phyloP scores from a whole-genome alignment of 1,140 invertebrate species.

The Lasaia peninsularis region DNA sequence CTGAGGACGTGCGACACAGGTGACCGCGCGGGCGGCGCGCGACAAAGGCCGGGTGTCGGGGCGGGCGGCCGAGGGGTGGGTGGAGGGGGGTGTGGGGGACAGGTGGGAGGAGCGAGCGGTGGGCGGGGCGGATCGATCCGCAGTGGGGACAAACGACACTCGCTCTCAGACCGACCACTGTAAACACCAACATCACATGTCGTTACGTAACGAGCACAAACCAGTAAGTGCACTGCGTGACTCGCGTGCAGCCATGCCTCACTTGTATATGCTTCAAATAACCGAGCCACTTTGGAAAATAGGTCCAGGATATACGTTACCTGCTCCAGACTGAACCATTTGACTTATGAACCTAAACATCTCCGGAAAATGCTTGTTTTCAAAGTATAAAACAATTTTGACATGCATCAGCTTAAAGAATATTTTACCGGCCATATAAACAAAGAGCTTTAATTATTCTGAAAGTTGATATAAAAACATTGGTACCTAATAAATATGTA shows the following conservation, averaged over 20 bases:
- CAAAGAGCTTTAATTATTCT: too few relatives aligned
- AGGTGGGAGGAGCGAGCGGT: conserved; percentile 65
- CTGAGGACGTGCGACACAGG: conserved; percentile 75
- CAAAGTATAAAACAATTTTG: neutral
- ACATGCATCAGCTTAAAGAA: too few relatives aligned
- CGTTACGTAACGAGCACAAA: conserved; percentile 55
- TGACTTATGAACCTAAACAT: neutral
- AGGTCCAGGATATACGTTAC: neutral
- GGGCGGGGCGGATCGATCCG: conserved; percentile 73
- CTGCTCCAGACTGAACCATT: neutral
- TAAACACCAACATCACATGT: conserved; percentile 57
- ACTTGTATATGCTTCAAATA: conserved; percentile 21
- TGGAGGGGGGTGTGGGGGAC: conserved; percentile 30
- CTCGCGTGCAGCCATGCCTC: conserved; percentile 15
- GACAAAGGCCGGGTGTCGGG: conserved; percentile 53
- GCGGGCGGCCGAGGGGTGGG: conserved; percentile 18
- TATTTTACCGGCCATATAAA: too few relatives aligned
- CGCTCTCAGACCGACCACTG: conserved; percentile 50
- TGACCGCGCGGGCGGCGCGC: conserved; percentile 69
- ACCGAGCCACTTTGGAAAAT: conserved; percentile 18
- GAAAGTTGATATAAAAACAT: too few relatives aligned
- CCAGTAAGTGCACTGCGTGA: conserved; percentile 25
- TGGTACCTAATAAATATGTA: too few relatives aligned
- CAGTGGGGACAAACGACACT: conserved; percentile 71
- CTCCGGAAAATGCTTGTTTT: neutral